Evolutionary conservation across 2,113 vertebrate genomes (phyloP), one percentile per base, ranked within the genome.

Genomic region (Atractosteus spatula): DNA sequence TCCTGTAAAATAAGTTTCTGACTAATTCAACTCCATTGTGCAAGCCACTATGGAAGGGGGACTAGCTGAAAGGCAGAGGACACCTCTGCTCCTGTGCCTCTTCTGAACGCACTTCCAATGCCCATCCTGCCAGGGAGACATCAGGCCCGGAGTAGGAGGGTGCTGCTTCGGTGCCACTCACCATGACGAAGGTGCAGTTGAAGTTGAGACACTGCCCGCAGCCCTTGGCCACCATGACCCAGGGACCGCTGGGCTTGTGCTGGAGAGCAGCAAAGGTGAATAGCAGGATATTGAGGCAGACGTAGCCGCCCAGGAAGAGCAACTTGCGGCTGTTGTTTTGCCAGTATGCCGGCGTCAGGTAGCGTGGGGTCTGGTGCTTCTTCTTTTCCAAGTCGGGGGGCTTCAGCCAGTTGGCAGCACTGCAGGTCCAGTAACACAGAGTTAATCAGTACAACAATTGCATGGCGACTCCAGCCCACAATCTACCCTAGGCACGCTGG

Each of bases 121-220:
- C 17, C 17, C 17, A 29, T 29, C 17, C 17, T 29, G 17, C 17
- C 17, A 29, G 17, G 17, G 17, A 29, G 17, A 29, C 17, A 29
- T 29, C 17, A 29, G 17, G 17, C 17, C 17, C 17, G 17, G 17
- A 29, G 17, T 29, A 29, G 17, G 17, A 29, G 17, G 17, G 17
- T 1, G 17, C 17, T 29, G 17, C 17, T 29, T 1, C 17, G 17
- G 17, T 29, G 17, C 17, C 43, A 64, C 83, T 86, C 84, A 97
- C 96, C 83, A 89, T 85, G 0, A 96, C 79, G 41, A 97, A 93
- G 66, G 94, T 90, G 64, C 95, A 96, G 92, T 96, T 94, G 76
- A 98, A 91, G 90, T 95, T 94, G 73, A 98, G 92, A 74, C 95
- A 95, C 67, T 90, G 92, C 2, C 96, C 94, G 0, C 95, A 96